These are phyloP conservation scores for Psittacula derbiana DNA, from an alignment of 2,797 vertebrate genomes.

Conservation along the genomic window DNA sequence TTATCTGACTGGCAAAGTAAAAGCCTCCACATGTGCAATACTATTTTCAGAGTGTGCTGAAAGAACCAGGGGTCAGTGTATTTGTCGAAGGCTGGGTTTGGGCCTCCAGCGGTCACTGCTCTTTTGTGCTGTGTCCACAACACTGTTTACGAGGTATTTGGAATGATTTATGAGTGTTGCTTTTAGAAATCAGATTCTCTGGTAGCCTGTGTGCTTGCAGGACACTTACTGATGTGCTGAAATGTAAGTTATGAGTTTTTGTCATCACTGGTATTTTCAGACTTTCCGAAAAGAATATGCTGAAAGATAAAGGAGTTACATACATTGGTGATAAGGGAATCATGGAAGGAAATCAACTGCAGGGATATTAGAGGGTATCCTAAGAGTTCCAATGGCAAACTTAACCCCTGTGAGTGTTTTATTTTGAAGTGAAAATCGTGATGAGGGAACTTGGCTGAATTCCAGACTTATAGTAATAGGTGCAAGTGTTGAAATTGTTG, in stretches of 20 bases:
- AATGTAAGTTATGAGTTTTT: background rate
- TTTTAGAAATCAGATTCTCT: background rate
- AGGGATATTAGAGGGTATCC: background rate
- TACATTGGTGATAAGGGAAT: background rate
- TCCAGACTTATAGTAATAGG: background rate
- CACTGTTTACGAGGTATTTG: background rate
- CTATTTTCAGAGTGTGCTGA: background rate
- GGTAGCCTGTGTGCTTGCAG: background rate
- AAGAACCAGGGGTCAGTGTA: background rate
- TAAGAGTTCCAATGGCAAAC: background rate
- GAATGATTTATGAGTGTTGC: background rate
- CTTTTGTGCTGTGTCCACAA: background rate
- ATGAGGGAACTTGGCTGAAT: background rate
- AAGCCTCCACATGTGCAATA: background rate
- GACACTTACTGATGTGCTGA: background rate
- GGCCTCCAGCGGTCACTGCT: background rate
- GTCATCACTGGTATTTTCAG: background rate
- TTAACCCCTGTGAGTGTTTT: background rate
- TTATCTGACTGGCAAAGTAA: background rate
- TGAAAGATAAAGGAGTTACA: background rate
- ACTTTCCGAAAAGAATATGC: background rate
- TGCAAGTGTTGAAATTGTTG: conserved; percentile 23
- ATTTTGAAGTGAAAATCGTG: background rate
- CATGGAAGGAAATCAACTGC: background rate
- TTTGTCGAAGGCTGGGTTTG: background rate